Evolutionary conservation across 2,113 vertebrate species (phyloP), one percentile per base, ranked within the genome.

Genomic region (Sceloporus undulatus): DNA sequence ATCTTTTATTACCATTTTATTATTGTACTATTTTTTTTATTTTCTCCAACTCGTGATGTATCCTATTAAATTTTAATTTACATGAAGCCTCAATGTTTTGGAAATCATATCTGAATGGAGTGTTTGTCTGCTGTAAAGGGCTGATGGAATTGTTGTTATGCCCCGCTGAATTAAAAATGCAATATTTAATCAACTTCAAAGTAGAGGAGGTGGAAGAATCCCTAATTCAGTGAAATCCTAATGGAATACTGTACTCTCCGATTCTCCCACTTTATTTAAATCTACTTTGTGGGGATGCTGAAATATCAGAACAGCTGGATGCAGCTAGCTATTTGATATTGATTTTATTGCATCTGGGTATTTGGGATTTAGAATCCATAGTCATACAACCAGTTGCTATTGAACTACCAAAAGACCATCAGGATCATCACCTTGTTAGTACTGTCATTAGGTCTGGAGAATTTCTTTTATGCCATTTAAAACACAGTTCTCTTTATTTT

Each of bases 331-430:
- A 82, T 91, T 85, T 91, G 1, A 54, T 82, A 62, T 74, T 74
- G 4, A 4, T 88, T 85, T 80, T 54, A 85, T 23, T 77, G 1
- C 83, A 27, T 56, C 62, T 52, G 56, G 52, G n/a, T 82, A 68
- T n/a, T 48, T 82, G 78, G 90, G 65, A 90, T 84, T 59, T 2
- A 90, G 86, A 95, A 95, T 94, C 80, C 85, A 87, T 90, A 87
- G 91, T 81, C 70, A 86, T 73, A n/a, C 91, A 89, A 82, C 5
- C 71, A 29, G 82, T 25, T 94, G 75, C 27, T 88, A 92, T 96
- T 94, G 75, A 91, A 68, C 88, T 94, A 90, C 87, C 86, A 88
- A 82, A 82, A 88, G 83, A 75, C 79, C 84, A 2, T 86, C 87
- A 94, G 77, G 87, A 93, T 9, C 88, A 91, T 91, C 65, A 73